Conservation (phyloP, 2,888 invertebrate genomes). For the Sipha maydis region DNA sequence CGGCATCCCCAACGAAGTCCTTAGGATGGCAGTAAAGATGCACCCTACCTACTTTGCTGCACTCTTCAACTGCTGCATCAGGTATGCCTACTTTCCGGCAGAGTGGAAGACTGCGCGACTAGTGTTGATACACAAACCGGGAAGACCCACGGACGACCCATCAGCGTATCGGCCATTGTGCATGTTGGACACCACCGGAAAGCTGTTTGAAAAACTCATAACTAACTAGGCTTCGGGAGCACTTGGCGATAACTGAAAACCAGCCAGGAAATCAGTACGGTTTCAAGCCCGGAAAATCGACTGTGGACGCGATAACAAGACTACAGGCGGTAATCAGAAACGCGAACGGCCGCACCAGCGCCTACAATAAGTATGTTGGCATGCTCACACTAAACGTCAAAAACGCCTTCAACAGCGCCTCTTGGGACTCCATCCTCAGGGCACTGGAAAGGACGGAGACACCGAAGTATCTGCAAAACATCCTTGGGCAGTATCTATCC, state of each 20-base stretch:
- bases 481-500: neutral
- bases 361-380: neutral
- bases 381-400: neutral
- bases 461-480: neutral
- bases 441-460: neutral
- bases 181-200: neutral
- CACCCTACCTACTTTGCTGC: neutral
- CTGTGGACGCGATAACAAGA: neutral
- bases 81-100: neutral
- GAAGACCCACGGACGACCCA: neutral
- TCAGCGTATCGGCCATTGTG: neutral
- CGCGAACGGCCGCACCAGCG: neutral
- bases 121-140: neutral
- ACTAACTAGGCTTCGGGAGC: neutral
- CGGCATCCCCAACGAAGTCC: neutral
- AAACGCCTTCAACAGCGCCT: neutral
- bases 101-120: neutral
- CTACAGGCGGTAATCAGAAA: neutral
- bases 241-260: neutral
- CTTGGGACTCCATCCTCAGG: neutral
- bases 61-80: neutral
- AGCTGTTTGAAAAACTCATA: neutral
- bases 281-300: neutral
- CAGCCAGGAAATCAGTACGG: neutral
- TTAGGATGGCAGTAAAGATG: neutral